A percentile compares a stretch with the other conserved stretches of the same genome.
Conservation (phyloP, 1,140 invertebrate genomes). For the Ostrea denselamellosa region DNA sequence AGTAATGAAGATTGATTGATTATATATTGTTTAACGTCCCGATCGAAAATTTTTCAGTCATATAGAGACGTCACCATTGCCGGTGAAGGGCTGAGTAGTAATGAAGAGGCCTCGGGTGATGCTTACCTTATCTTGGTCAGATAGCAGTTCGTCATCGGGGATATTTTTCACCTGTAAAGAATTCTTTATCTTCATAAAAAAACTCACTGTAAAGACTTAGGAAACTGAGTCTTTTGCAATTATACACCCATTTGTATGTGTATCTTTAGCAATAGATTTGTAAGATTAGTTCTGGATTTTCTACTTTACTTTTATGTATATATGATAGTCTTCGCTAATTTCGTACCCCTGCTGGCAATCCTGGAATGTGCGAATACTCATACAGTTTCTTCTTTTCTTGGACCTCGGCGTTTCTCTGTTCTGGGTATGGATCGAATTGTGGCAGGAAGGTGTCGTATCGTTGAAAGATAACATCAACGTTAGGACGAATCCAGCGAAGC, state of each 20-base stretch:
- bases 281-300: too few species aligned
- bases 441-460: conserved; percentile 75
- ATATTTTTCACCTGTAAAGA: background rate
- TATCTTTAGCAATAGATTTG: too few species aligned
- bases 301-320: too few species aligned
- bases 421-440: conserved; percentile 67
- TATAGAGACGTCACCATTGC: too few species aligned
- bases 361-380: conserved; percentile 55
- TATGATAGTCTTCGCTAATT: background rate
- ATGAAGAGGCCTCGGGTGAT: background rate
- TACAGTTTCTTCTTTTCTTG: conserved; percentile 69
- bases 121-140: background rate
- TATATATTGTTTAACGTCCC: too few species aligned
- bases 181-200: too few species aligned
- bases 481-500: conserved; percentile 78
- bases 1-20: too few species aligned
- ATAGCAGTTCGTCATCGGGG: background rate
- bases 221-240: too few species aligned
- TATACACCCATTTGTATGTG: too few species aligned
- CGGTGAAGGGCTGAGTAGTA: too few species aligned
- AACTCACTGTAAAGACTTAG: too few species aligned
- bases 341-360: conserved; percentile 45
- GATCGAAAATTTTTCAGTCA: too few species aligned
- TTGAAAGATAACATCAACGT: conserved; percentile 74
- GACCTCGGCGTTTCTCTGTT: conserved; percentile 69